These are phyloP conservation scores for Oreochromis mossambicus DNA, from an alignment of 2,797 vertebrate genomes.

Conservation along the genomic window DNA sequence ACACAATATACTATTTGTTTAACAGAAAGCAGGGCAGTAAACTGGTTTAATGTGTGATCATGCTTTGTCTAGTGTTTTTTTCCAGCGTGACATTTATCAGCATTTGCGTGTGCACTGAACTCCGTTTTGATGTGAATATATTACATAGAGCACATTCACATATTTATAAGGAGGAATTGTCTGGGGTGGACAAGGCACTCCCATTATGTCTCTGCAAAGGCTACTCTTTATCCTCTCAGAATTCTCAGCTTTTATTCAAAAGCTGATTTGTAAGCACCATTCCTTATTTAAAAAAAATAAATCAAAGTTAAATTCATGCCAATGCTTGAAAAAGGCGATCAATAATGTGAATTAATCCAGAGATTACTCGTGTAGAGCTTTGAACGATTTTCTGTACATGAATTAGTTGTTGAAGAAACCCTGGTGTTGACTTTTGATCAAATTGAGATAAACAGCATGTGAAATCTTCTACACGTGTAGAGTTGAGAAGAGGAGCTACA, in stretches of 20 bases:
- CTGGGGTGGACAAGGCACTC: conserved; percentile 1
- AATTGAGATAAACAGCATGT: conserved; percentile 19
- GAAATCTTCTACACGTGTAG: not conserved
- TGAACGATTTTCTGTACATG: conserved; percentile 37
- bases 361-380: conserved; percentile 41
- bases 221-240: conserved; percentile 11
- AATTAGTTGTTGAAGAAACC: conserved; percentile 20
- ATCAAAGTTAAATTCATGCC: conserved; percentile 23
- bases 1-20: conserved; percentile 51
- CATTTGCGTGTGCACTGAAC: conserved; percentile 40
- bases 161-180: conserved; percentile 20
- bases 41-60: conserved; percentile 70
- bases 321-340: conserved; percentile 16
- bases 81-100: conserved; percentile 73
- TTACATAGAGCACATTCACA: conserved; percentile 27
- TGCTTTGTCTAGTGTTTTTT: conserved; percentile 57
- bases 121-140: conserved; percentile 50
- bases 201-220: conserved; percentile 25
- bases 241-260: conserved; percentile 22
- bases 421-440: not conserved
- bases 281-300: not conserved
- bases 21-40: conserved; percentile 70
- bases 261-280: conserved; percentile 19
- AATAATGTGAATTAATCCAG: conserved; percentile 49
- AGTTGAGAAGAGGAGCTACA: not conserved